Conservation (phyloP, 2,797 vertebrate genomes). For the Ciconia nigra region DNA sequence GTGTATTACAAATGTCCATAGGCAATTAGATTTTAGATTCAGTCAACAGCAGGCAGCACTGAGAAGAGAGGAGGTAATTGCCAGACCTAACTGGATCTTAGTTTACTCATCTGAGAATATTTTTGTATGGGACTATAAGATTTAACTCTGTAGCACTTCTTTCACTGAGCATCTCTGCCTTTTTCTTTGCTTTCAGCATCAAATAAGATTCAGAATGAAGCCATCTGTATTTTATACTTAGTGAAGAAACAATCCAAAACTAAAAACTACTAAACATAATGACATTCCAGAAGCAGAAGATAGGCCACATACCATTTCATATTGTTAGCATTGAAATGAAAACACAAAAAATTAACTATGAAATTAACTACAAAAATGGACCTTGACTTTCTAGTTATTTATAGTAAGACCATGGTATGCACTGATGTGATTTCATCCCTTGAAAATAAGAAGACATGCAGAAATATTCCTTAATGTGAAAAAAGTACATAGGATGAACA, state of each 20-base stretch:
- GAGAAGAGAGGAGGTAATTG: not conserved
- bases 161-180: not conserved
- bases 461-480: not conserved
- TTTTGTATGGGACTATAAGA: not conserved
- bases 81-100: not conserved
- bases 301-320: not conserved
- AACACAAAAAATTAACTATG: not conserved
- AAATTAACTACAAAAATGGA: not conserved
- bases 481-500: not conserved
- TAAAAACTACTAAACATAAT: not conserved
- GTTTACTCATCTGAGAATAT: not conserved
- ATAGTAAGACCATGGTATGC: not conserved
- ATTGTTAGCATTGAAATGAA: not conserved
- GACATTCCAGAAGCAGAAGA: not conserved
- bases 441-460: not conserved
- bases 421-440: not conserved
- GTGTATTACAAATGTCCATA: rapidly evolving
- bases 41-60: not conserved
- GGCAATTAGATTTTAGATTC: not conserved
- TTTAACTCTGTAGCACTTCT: not conserved
- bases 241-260: not conserved
- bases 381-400: not conserved
- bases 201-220: not conserved
- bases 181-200: not conserved
- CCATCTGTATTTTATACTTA: not conserved